These are phyloP conservation scores for Orchestes rusci DNA, from an alignment of 2,888 invertebrate species.

Conservation along the genomic window DNA sequence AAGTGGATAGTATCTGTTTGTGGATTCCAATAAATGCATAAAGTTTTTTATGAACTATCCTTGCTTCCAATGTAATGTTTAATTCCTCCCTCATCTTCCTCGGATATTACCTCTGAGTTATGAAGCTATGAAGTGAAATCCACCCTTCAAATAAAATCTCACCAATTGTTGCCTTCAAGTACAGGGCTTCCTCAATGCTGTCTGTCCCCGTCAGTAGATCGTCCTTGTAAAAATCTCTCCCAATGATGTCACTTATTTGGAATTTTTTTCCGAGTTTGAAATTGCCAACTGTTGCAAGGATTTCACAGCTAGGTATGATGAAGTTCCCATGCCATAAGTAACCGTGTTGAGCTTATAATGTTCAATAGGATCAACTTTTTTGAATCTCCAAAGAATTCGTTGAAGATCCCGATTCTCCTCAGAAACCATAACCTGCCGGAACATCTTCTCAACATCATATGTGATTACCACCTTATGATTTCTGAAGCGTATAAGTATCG, in stretches of 20 bases:
- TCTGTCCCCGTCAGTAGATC: conserved; percentile 7
- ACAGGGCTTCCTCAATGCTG: neutral
- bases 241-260: conserved; percentile 2
- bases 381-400: conserved; percentile 18
- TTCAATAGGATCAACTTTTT: conserved; percentile 2
- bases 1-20: neutral
- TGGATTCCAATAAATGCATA: conserved; percentile 13
- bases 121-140: conserved; percentile 17
- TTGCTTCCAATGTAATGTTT: conserved; percentile 1
- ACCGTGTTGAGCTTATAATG: conserved; percentile 14
- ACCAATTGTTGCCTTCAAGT: neutral
- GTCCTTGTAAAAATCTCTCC: conserved; percentile 15
- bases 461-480: conserved; percentile 4
- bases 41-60: conserved; percentile 10
- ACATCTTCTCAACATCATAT: conserved; percentile 12
- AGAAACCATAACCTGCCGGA: conserved; percentile 2
- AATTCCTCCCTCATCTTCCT: neutral
- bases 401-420: conserved; percentile 13
- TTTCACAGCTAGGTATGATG: conserved; percentile 11
- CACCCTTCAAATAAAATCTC: neutral
- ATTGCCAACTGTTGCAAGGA: conserved; percentile 9
- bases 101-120: neutral
- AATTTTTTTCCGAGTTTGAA: neutral
- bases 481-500: conserved; percentile 4
- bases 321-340: conserved; percentile 11